A percentile compares a stretch with the other conserved stretches of the same genome.
These are phyloP conservation scores for Intellagama lesueurii DNA, from an alignment of 2,797 vertebrate genomes.

Conservation along the genomic window DNA sequence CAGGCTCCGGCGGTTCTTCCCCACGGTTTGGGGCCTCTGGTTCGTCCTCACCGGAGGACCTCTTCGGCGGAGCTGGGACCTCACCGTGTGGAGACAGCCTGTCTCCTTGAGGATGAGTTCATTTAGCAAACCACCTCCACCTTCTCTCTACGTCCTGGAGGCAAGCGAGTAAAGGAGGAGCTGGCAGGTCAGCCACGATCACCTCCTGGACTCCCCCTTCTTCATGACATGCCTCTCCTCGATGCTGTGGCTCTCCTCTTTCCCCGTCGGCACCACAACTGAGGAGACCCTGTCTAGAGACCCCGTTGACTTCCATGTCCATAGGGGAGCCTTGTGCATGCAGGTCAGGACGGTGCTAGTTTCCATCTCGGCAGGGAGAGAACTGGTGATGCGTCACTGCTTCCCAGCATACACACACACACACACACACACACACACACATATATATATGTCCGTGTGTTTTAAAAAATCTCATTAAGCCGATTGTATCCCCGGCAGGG, in stretches of 20 bases:
- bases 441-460: background rate
- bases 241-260: background rate
- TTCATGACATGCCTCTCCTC: too few relatives aligned
- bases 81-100: too few relatives aligned
- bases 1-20: too few relatives aligned
- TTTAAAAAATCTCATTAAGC: slow-evolving; percentile 66
- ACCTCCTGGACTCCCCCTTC: too few relatives aligned
- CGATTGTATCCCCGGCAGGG: slow-evolving; percentile 75
- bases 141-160: too few relatives aligned
- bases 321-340: slow-evolving; percentile 63
- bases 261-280: slow-evolving; percentile 23
- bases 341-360: slow-evolving; percentile 57
- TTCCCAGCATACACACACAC: slow-evolving; percentile 45
- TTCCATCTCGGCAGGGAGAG: slow-evolving; percentile 63
- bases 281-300: background rate
- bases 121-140: too few relatives aligned
- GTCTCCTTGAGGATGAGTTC: too few relatives aligned
- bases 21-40: too few relatives aligned
- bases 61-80: too few relatives aligned
- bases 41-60: slow-evolving; percentile 3
- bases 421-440: background rate
- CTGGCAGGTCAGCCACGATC: too few relatives aligned
- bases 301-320: slow-evolving; percentile 55
- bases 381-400: slow-evolving; percentile 59
- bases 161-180: too few relatives aligned